Evolutionary conservation across 2,797 vertebrate genomes (phyloP).

Genomic region (Prionace glauca): DNA sequence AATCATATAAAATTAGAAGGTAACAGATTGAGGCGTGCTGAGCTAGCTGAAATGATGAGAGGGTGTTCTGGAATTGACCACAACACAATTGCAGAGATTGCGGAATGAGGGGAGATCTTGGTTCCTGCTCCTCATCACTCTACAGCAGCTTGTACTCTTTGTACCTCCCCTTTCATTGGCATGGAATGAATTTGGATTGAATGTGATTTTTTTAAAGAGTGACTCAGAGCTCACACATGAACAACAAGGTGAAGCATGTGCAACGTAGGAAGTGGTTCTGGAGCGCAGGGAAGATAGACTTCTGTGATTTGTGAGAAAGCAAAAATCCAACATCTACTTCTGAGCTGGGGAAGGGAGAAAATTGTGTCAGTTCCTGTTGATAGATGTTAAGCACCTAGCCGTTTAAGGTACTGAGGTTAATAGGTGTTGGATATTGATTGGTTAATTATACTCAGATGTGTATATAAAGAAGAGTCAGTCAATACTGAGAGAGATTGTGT

Average conservation of each 20-base stretch:
- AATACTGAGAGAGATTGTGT: too few relatives aligned
- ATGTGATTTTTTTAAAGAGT: not conserved
- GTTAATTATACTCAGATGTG: too few relatives aligned
- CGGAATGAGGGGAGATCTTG: not conserved
- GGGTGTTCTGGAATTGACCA: not conserved
- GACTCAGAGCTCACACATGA: not conserved
- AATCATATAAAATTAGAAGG: not conserved
- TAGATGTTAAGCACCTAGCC: too few relatives aligned
- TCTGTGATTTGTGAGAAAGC: not conserved
- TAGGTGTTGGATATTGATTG: too few relatives aligned
- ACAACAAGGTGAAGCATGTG: not conserved
- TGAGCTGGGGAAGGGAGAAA: not conserved
- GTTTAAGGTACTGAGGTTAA: too few relatives aligned
- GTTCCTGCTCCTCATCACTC: not conserved
- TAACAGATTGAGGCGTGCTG: not conserved
- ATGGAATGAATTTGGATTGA: not conserved
- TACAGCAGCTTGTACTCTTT: not conserved
- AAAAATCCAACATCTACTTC: too few relatives aligned
- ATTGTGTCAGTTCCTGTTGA: not conserved
- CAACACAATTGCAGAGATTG: not conserved
- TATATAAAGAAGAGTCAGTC: too few relatives aligned
- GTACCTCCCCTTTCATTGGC: not conserved
- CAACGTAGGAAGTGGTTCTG: not conserved
- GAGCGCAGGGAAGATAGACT: not conserved
- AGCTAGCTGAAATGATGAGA: not conserved